A percentile compares a stretch with the other conserved stretches of the same genome.
These are phyloP conservation scores for Australoheros scitulus DNA, from an alignment of 2,113 vertebrate genomes.

Conservation along the genomic window DNA sequence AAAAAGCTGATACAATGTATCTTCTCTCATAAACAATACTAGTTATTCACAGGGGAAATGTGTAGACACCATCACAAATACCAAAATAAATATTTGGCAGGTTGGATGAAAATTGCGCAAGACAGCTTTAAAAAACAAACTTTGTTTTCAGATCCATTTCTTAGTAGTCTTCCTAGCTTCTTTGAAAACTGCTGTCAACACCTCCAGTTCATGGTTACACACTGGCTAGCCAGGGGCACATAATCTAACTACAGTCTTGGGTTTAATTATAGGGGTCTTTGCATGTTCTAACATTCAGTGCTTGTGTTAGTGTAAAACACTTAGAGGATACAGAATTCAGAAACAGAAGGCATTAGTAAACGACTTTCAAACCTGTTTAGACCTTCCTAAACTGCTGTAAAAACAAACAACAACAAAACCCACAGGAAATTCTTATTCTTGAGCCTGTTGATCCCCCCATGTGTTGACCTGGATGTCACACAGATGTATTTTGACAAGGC, in stretches of 20 bases:
- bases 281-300: neutral
- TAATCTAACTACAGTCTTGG: neutral
- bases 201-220: slow-evolving; percentile 14
- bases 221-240: slow-evolving; percentile 3
- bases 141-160: neutral
- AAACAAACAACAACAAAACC: neutral
- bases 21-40: neutral
- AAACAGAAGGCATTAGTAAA: neutral
- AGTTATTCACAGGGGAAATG: neutral
- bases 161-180: neutral
- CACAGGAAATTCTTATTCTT: slow-evolving; percentile 16
- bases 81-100: slow-evolving; percentile 1
- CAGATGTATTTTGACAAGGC: slow-evolving; percentile 48
- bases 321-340: neutral
- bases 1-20: slow-evolving; percentile 50
- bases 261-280: slow-evolving; percentile 32
- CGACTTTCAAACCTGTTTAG: slow-evolving; percentile 34
- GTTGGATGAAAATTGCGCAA: neutral
- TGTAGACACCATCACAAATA: neutral
- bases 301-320: neutral
- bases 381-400: slow-evolving; percentile 21
- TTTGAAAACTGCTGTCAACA: slow-evolving; percentile 22
- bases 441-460: slow-evolving; percentile 35
- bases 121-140: neutral
- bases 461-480: slow-evolving; percentile 40